Percentiles rank a stretch among this genome's conserved stretches.
Conservation (phyloP, 2,113 vertebrate genomes). For the Ceyx margarethae region DNA sequence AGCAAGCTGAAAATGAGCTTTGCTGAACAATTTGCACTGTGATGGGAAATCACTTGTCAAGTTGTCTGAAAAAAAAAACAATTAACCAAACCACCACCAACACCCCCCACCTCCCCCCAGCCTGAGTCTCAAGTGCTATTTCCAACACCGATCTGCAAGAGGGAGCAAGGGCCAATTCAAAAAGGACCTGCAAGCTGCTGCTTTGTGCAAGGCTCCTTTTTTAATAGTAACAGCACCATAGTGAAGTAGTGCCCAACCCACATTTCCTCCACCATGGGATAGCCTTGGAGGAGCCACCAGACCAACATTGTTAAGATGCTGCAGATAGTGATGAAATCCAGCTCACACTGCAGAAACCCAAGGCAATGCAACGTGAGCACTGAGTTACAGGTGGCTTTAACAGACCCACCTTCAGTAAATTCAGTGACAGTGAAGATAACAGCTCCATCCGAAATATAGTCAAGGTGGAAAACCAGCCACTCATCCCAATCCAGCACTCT, state of each 20-base stretch:
- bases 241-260: background rate
- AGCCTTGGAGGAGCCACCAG: background rate
- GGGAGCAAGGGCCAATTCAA: background rate
- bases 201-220: background rate
- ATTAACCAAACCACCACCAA: background rate
- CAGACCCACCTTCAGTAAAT: background rate
- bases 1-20: background rate
- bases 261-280: background rate
- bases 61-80: background rate
- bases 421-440: background rate
- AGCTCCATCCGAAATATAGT: background rate
- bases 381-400: fast-evolving
- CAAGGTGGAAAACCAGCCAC: background rate
- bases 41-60: background rate
- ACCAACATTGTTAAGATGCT: background rate
- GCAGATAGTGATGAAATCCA: background rate
- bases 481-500: background rate
- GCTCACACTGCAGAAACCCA: fast-evolving
- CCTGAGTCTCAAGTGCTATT: background rate
- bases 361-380: fast-evolving
- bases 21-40: fast-evolving
- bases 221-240: background rate
- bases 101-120: too few relatives aligned
- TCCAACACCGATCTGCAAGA: background rate
- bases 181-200: background rate